Evolutionary conservation across 2,888 invertebrate species (phyloP), one percentile per base, ranked within the genome.

Genomic region (Autographa gamma): DNA sequence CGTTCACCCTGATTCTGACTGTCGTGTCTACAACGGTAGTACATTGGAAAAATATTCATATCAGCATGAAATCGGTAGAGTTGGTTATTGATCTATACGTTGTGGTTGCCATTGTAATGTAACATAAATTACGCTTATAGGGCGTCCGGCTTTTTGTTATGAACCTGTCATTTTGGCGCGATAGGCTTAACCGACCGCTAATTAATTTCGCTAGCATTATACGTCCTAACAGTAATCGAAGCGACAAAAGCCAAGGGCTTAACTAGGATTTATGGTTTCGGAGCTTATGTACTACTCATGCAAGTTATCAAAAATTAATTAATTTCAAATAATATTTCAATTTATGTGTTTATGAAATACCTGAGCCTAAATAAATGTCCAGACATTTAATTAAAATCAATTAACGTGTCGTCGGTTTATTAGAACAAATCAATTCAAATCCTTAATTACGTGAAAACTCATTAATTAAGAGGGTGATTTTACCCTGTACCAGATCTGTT

Each of bases 1-100:
- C 88, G 71, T 83, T 87, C 73, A 89, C 83, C 89, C 74, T 66
- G 19, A 75, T 77, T 72, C 69, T 58, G 77, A 75, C 71, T 77
- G 80, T 80, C 81, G 74, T 83, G 75, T 72, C 78, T 77, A 69
- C 75, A 73, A 69, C 73, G 79, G 59, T 60, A 66, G 67, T 63
- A 58, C 64, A 59, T 75, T 71, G 63, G 31, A 74, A 61, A 77
- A 75, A 77, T 80, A 82, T 75, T 78, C 76, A 81, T 79, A 80
- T 81, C 78, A 73, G 67, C 80, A 74, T 80, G 75, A 77, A 83
- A 80, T 77, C 71, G 73, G 61, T 74, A 72, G 68, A 58, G 65
- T 52, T 71, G 60, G 67, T 72, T 84, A 83, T 85, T 79, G 81
- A 81, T 84, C 80, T 79, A 74, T 68, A 62, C 79, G 60, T 59